Conservation (phyloP, 2,113 vertebrate species). For the Microcebus murinus region DNA sequence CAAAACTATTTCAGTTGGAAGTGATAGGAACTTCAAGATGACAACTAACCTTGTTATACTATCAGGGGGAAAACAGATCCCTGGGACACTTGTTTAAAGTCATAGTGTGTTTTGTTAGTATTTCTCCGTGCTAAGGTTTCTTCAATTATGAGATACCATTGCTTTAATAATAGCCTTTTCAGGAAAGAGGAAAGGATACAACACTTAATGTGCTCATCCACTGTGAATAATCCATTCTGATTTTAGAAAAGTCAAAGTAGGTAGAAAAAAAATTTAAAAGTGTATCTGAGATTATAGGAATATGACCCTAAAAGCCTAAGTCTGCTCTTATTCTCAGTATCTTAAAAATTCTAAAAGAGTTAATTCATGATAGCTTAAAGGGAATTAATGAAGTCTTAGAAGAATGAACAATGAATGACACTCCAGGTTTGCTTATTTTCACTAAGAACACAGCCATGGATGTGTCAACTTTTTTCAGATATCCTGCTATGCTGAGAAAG, state of each 20-base stretch:
- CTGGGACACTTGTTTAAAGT: background rate
- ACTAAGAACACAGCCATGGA: background rate
- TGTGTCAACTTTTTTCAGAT: background rate
- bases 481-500: background rate
- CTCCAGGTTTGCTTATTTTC: background rate
- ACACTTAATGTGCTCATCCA: background rate
- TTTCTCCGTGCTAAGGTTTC: background rate
- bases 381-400: background rate
- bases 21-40: background rate
- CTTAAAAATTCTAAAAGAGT: conserved; percentile 1
- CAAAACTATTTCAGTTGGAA: background rate
- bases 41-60: background rate
- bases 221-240: background rate
- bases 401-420: background rate
- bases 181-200: background rate
- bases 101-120: background rate
- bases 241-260: conserved; percentile 20
- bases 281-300: background rate
- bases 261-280: background rate
- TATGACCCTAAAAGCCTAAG: background rate
- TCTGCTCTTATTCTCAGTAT: background rate
- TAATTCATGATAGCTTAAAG: background rate
- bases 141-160: background rate
- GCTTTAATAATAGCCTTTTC: background rate
- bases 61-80: background rate